Conservation (phyloP, 2,113 vertebrate species). For the Neolamprologus variostigma region DNA sequence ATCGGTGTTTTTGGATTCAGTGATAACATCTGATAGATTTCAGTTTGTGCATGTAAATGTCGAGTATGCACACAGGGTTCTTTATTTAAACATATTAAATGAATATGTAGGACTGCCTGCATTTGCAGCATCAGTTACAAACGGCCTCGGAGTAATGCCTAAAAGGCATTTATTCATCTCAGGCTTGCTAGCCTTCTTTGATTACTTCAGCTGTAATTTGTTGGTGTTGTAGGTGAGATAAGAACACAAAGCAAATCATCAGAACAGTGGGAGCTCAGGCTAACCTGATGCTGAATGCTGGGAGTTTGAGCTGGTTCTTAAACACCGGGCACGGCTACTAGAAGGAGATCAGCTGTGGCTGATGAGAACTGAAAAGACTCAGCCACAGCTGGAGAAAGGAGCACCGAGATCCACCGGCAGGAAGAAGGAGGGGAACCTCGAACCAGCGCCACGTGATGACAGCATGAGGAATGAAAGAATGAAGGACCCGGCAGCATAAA, state of each 20-base stretch:
- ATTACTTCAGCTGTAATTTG: not conserved
- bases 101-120: not conserved
- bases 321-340: accelerated
- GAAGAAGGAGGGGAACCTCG: not conserved
- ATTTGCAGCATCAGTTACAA: not conserved
- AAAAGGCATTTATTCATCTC: not conserved
- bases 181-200: not conserved
- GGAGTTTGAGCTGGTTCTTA: not conserved
- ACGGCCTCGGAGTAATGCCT: not conserved
- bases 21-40: not conserved
- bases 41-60: not conserved
- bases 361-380: not conserved
- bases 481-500: not conserved
- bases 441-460: not conserved
- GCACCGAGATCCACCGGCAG: not conserved
- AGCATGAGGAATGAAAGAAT: not conserved
- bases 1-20: not conserved
- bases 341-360: not conserved
- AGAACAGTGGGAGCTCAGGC: not conserved
- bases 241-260: not conserved
- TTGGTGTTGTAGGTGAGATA: not conserved
- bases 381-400: not conserved
- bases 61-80: not conserved
- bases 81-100: not conserved
- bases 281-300: not conserved